Percentiles rank a stretch among this genome's conserved stretches.
Conservation (phyloP, 2,888 invertebrate genomes). For the Eurois occulta region DNA sequence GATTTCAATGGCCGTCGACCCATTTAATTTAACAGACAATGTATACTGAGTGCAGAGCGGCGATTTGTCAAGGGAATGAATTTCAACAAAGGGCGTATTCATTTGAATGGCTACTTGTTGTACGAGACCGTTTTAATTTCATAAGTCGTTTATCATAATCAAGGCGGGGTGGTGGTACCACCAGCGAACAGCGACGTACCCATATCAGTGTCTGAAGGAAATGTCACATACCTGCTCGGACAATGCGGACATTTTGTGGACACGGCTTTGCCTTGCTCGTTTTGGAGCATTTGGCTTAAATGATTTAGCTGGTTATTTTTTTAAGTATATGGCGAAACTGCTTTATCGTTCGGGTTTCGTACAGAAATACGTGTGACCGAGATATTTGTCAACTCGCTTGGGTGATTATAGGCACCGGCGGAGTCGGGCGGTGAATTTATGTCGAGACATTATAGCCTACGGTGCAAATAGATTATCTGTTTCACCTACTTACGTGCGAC, state of each 20-base stretch:
- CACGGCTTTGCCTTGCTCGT: conserved; percentile 73
- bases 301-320: conserved; percentile 64
- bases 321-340: conserved; percentile 45
- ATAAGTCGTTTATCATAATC: conserved; percentile 91
- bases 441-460: conserved; percentile 69
- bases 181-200: conserved; percentile 74
- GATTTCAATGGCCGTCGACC: conserved; percentile 84
- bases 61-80: conserved; percentile 90
- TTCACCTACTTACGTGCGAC: conserved; percentile 68
- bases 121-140: conserved; percentile 90
- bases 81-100: conserved; percentile 88
- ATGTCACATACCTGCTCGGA: conserved; percentile 87
- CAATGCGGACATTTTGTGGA: conserved; percentile 81
- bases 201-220: conserved; percentile 89
- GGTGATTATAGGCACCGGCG: conserved; percentile 70
- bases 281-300: conserved; percentile 64
- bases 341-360: conserved; percentile 54
- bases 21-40: conserved; percentile 88
- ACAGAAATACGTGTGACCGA: conserved; percentile 67
- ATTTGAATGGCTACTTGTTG: conserved; percentile 90
- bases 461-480: conserved; percentile 71
- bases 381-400: conserved; percentile 71
- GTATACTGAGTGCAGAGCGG: conserved; percentile 84
- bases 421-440: conserved; percentile 68
- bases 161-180: conserved; percentile 75